Evolutionary conservation across 2,797 vertebrate species (phyloP).

Genomic region (Amblyopsis hoosieri): DNA sequence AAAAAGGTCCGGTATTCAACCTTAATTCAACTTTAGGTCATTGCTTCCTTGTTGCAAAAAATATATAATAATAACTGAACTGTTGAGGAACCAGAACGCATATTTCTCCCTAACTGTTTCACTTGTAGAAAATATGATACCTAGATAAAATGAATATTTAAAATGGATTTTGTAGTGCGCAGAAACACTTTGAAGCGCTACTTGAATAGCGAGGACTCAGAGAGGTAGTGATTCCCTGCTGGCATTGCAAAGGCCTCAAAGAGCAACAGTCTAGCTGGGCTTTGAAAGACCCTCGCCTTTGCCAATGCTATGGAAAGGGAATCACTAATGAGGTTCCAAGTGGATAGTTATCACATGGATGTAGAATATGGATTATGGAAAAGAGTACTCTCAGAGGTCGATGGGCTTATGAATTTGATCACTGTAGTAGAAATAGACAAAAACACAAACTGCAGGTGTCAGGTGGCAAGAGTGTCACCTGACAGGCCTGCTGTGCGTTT

Average conservation of each 20-base stretch:
- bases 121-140: too few relatives aligned
- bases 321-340: conserved; percentile 1
- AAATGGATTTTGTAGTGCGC: not conserved
- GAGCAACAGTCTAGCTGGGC: not conserved
- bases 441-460: too few relatives aligned
- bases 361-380: not conserved
- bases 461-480: too few relatives aligned
- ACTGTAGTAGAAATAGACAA: not conserved
- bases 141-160: not conserved
- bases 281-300: not conserved
- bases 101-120: too few relatives aligned
- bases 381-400: conserved; percentile 16
- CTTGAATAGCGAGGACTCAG: not conserved
- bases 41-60: too few relatives aligned
- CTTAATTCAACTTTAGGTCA: too few relatives aligned
- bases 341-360: not conserved
- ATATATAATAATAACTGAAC: too few relatives aligned
- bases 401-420: not conserved
- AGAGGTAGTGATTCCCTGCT: not conserved
- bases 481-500: too few relatives aligned
- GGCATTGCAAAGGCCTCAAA: not conserved
- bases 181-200: too few relatives aligned
- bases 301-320: not conserved
- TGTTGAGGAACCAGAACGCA: too few relatives aligned
- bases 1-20: conserved; percentile 3